Conservation (phyloP, 2,113 vertebrate species). For the Sinocyclocheilus grahami region DNA sequence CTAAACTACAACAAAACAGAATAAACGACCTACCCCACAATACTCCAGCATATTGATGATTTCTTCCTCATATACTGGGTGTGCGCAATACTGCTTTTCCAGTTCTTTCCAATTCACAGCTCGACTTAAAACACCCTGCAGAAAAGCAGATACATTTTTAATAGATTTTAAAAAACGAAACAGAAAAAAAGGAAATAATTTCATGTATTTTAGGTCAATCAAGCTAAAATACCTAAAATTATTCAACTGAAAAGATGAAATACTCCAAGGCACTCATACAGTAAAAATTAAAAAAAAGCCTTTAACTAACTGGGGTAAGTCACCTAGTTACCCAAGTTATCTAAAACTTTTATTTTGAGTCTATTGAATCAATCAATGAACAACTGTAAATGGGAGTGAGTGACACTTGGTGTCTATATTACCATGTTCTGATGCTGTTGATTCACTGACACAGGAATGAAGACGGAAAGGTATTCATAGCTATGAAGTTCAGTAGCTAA, state of each 20-base stretch:
- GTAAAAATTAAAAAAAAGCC: no score
- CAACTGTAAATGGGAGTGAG: neutral
- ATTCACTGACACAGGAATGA: neutral
- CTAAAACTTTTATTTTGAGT: neutral
- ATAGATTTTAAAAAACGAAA: neutral
- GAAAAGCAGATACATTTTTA: neutral
- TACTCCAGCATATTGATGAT: constrained; percentile 94
- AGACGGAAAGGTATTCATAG: neutral
- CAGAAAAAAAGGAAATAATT: no score
- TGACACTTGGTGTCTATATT: neutral
- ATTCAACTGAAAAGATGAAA: no score
- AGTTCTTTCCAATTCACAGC: constrained; percentile 96
- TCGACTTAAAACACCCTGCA: constrained; percentile 92
- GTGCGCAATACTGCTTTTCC: constrained; percentile 91
- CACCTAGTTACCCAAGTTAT: neutral
- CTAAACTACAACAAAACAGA: neutral
- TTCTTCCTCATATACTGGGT: constrained; percentile 94
- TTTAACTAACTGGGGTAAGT: no score
- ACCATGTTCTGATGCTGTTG: neutral
- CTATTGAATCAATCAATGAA: constrained; percentile 30
- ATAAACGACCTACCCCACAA: constrained; percentile 86
- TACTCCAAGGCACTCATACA: no score
- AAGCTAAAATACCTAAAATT: neutral
- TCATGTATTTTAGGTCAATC: neutral
- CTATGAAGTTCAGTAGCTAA: neutral